Conservation (phyloP, 2,797 vertebrate genomes). For the Denticeps clupeoides region DNA sequence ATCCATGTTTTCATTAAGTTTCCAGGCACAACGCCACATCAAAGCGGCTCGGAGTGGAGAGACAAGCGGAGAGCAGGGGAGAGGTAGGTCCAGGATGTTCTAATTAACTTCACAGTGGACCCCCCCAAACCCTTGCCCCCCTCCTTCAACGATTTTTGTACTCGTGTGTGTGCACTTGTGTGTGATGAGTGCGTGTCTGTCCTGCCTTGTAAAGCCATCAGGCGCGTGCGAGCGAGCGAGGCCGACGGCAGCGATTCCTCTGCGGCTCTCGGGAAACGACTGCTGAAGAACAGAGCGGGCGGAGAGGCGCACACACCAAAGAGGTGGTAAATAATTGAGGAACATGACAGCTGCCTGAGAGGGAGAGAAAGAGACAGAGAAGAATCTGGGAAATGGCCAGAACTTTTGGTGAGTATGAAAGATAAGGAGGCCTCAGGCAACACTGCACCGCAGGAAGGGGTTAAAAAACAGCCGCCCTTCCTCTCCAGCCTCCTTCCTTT, state of each 20-base stretch:
- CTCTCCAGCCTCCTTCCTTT: background rate
- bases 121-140: constrained; percentile 4
- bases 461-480: constrained; percentile 5
- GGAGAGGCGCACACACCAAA: no score
- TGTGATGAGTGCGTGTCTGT: background rate
- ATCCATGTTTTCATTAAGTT: constrained; percentile 75
- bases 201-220: constrained; percentile 14
- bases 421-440: background rate
- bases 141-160: constrained; percentile 3
- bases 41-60: constrained; percentile 51
- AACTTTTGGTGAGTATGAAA: background rate
- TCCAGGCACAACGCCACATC: constrained; percentile 68
- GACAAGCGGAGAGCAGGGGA: constrained; percentile 9
- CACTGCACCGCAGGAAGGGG: constrained; percentile 2
- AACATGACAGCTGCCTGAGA: background rate
- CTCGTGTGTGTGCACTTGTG: background rate
- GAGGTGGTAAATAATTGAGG: background rate
- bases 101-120: constrained; percentile 66
- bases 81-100: constrained; percentile 60
- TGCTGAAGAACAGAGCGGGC: background rate
- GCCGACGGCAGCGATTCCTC: background rate
- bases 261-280: background rate
- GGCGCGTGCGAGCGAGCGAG: background rate
- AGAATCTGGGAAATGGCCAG: background rate
- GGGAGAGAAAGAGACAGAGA: background rate